These are phyloP conservation scores for Stercorarius parasiticus DNA, from an alignment of 2,113 vertebrate species.

Conservation along the genomic window DNA sequence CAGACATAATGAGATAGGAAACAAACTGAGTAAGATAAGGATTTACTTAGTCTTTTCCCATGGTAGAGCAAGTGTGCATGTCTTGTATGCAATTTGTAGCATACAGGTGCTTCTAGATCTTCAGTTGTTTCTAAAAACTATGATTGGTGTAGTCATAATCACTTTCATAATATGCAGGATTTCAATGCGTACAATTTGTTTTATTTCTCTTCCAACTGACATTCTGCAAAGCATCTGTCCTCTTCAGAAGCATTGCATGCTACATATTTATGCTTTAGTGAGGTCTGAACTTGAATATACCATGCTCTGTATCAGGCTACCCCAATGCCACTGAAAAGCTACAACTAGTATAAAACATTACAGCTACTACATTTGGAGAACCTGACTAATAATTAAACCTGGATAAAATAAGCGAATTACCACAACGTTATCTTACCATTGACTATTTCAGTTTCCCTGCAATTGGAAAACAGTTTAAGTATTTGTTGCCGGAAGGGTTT, in stretches of 20 bases:
- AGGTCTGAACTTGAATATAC: not conserved
- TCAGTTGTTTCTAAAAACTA: not conserved
- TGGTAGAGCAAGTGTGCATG: not conserved
- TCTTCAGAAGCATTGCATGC: not conserved
- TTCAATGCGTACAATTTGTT: not conserved
- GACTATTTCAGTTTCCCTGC: not conserved
- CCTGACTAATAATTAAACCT: not conserved
- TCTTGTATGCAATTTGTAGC: not conserved
- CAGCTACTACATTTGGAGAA: not conserved
- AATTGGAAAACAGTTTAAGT: not conserved
- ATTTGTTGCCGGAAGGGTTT: not conserved
- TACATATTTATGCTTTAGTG: not conserved
- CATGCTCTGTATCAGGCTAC: not conserved
- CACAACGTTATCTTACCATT: not conserved
- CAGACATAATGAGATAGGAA: not conserved
- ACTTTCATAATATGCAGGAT: not conserved
- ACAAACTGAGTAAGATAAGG: not conserved
- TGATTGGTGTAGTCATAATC: not conserved
- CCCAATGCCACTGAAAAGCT: not conserved
- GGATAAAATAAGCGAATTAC: not conserved
- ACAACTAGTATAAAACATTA: not conserved
- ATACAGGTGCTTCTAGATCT: not conserved
- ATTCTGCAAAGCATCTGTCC: not conserved
- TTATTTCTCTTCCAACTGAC: not conserved
- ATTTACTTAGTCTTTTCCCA: not conserved